phyloP scores from a whole-genome alignment of 1,140 invertebrate genomes.

The Aleiodes sp. region DNA sequence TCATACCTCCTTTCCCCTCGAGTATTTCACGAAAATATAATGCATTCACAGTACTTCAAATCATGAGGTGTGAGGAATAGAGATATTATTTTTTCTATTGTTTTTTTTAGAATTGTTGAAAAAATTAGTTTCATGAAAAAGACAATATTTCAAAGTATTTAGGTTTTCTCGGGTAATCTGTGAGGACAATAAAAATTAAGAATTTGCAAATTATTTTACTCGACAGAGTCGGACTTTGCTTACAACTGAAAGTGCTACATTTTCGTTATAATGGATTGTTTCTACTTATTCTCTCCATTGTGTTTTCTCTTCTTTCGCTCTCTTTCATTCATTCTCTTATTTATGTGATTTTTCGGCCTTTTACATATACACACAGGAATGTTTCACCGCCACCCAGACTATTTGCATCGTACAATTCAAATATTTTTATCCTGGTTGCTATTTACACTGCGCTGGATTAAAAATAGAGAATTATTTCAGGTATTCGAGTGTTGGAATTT shows the following conservation, averaged over 20 bases:
- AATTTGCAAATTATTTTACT: background rate
- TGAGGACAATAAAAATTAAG: too few species aligned
- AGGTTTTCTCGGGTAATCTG: too few species aligned
- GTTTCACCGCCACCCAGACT: background rate
- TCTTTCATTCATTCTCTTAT: background rate
- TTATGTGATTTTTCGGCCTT: background rate
- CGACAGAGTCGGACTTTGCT: background rate
- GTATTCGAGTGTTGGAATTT: background rate
- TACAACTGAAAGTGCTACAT: background rate
- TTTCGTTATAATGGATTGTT: background rate
- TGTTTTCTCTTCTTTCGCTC: background rate
- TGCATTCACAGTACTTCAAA: too few species aligned
- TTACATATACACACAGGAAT: too few species aligned
- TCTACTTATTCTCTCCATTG: background rate
- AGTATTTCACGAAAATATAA: too few species aligned
- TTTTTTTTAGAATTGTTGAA: too few species aligned
- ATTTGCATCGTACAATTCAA: constrained; percentile 4
- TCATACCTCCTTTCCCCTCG: too few species aligned
- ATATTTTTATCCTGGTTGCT: background rate
- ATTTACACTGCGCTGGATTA: background rate
- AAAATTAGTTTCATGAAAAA: too few species aligned
- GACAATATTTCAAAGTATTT: too few species aligned
- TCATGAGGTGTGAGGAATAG: too few species aligned
- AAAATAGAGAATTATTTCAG: background rate
- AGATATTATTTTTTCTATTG: too few species aligned